Percentiles rank a stretch among this genome's conserved stretches.
phyloP scores from a whole-genome alignment of 2,797 vertebrate species.

The Taenioides sp. region DNA sequence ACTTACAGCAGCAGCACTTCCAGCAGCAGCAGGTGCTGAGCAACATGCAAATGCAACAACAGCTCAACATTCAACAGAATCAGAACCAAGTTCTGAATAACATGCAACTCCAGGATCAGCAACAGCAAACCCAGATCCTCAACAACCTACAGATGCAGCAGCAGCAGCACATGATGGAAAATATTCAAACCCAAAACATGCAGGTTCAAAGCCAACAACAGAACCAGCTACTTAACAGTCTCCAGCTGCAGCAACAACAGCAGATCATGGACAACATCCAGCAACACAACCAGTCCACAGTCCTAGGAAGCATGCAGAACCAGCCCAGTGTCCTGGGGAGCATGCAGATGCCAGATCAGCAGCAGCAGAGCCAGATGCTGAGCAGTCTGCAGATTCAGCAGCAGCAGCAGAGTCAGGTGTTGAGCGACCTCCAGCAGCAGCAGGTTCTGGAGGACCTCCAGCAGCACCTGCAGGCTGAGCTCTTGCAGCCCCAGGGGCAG shows the following conservation, averaged over 20 bases:
- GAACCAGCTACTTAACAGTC: slow-evolving; percentile 27
- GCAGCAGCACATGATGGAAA: slow-evolving; percentile 62
- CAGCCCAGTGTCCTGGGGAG: slow-evolving; percentile 72
- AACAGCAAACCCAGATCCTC: slow-evolving; percentile 76
- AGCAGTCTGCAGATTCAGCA: slow-evolving; percentile 49
- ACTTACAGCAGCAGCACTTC: slow-evolving; percentile 65
- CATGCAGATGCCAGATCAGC: slow-evolving; percentile 63
- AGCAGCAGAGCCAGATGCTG: slow-evolving; percentile 50
- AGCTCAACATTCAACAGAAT: slow-evolving; percentile 67
- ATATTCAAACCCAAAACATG: slow-evolving; percentile 64
- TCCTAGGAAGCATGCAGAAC: slow-evolving; percentile 77
- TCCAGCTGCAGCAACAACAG: slow-evolving; percentile 61
- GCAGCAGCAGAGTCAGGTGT: slow-evolving; percentile 55
- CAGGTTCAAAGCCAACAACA: slow-evolving; percentile 75
- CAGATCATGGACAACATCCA: slow-evolving; percentile 69
- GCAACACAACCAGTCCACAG: slow-evolving; percentile 72
- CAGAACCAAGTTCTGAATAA: slow-evolving; percentile 77
- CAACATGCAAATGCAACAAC: slow-evolving; percentile 65
- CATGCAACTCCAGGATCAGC: slow-evolving; percentile 77
- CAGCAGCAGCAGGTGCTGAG: slow-evolving; percentile 64
- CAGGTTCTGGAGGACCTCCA: slow-evolving; percentile 78
- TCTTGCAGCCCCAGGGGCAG: slow-evolving; percentile 82
- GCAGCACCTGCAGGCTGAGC: slow-evolving; percentile 86
- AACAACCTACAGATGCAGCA: slow-evolving; percentile 78
- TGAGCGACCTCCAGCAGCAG: slow-evolving; percentile 76